phyloP scores from a whole-genome alignment of 2,888 invertebrate genomes.

The Odontothrips loti region DNA sequence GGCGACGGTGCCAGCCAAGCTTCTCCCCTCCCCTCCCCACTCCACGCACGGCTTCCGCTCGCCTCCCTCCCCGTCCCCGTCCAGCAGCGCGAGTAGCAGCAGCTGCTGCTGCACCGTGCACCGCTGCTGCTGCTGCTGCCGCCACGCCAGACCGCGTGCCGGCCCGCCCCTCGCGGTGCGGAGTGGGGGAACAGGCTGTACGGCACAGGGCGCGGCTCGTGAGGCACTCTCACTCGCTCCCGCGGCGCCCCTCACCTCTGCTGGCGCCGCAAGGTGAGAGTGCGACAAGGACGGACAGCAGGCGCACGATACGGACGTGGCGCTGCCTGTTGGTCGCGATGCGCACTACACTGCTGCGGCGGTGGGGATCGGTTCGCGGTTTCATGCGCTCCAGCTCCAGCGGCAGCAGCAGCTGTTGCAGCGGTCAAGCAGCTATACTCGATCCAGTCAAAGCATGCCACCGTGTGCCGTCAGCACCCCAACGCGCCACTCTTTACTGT shows the following conservation, averaged over 20 bases:
- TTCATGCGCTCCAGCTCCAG: too few species aligned
- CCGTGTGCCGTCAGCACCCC: too few species aligned
- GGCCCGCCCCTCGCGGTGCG: neutral
- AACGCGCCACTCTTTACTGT: too few species aligned
- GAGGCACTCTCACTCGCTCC: neutral
- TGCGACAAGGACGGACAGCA: neutral
- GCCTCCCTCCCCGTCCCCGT: neutral
- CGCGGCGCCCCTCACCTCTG: neutral
- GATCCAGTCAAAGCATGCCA: too few species aligned
- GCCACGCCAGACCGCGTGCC: neutral
- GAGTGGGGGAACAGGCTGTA: neutral
- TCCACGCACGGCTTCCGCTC: neutral
- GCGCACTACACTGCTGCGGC: neutral
- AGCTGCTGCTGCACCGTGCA: too few species aligned
- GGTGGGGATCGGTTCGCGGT: too few species aligned
- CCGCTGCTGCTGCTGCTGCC: too few species aligned
- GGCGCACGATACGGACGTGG: neutral
- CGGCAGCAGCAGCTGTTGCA: too few species aligned
- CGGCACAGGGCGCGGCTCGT: neutral
- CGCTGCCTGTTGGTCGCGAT: neutral
- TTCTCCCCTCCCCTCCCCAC: neutral
- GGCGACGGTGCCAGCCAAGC: neutral
- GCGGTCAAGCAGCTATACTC: too few species aligned
- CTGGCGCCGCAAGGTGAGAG: neutral
- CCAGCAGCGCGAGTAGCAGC: neutral